These are phyloP conservation scores for Synaphobranchus kaupii DNA, from an alignment of 2,797 vertebrate species.

Conservation along the genomic window DNA sequence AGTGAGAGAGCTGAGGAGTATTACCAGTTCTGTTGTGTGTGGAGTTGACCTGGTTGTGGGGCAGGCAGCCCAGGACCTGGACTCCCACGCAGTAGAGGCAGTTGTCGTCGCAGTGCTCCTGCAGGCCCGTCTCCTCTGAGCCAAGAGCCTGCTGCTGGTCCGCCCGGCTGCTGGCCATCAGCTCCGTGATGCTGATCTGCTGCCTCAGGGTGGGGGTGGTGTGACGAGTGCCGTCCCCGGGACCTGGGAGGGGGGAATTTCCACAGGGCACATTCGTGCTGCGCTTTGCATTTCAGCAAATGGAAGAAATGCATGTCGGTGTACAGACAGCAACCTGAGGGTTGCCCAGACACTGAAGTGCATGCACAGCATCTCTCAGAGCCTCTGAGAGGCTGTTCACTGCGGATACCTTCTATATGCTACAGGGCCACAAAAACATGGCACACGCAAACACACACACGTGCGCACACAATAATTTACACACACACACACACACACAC, in stretches of 20 bases:
- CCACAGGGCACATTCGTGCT: background rate
- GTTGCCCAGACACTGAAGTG: background rate
- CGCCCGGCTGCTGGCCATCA: slow-evolving; percentile 90
- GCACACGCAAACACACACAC: background rate
- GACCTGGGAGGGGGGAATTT: slow-evolving; percentile 47
- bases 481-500: background rate
- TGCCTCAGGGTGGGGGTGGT: slow-evolving; percentile 84
- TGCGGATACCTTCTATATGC: too few relatives aligned
- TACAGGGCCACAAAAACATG: background rate
- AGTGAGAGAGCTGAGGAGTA: background rate
- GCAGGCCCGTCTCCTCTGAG: slow-evolving; percentile 90
- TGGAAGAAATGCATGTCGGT: too few relatives aligned
- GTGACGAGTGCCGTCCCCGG: slow-evolving; percentile 78
- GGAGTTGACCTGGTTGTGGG: slow-evolving; percentile 79
- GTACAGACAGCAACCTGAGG: too few relatives aligned
- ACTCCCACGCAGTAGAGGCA: slow-evolving; percentile 95
- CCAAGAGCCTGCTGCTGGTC: slow-evolving; percentile 83
- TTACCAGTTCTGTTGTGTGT: slow-evolving; percentile 85
- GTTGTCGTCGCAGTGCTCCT: slow-evolving; percentile 94
- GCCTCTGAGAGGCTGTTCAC: background rate
- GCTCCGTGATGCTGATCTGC: slow-evolving; percentile 96
- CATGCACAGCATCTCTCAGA: background rate
- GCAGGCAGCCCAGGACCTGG: slow-evolving; percentile 83
- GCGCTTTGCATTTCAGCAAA: background rate
- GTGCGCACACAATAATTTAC: background rate